Base-by-base conservation (phyloP, 2,797 vertebrate genomes). In the Anguilla marmorata region DNA sequence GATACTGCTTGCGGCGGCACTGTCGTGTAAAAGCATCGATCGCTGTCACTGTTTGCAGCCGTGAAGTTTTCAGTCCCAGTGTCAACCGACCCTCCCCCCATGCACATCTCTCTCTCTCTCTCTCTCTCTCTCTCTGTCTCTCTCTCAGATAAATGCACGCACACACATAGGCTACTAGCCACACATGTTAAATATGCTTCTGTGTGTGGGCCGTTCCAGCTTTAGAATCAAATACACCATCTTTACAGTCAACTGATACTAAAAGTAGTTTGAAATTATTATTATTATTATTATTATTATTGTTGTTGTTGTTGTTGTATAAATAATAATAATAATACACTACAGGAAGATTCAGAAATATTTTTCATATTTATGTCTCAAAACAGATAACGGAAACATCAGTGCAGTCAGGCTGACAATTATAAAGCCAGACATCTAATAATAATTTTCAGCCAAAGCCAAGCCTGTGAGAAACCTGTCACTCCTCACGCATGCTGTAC, bases 21-120 rank as follows among this genome's bases (percentile, higher is more conserved):
- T 63, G 86, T 52, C 79, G 45, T 72, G 48, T 54, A 14, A 50
- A 52, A 48, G n/a, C 87, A 88, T 88, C 83, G 83, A 63, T 66
- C 84, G 83, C 72, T 88, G 66, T 48, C 48, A 60, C 19, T 45
- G 83, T 72, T 56, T 54, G 37, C 30, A 88, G 50, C 45, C n/a
- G 66, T 58, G 21, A 85, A 88, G 66, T 54, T 76, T 54, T 54
- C 7, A 27, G 27, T 84, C 82, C 82, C 82, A 84, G 82, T 56
- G 45, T 84, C 50, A 80, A 80, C 24, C 33, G 76, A 80, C 45
- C 79, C 19, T n/a, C 45, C 21, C 33, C 6, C 79, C 30, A 2
- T 74, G 19, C 69, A 11, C 69, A 5, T 21, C 41, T 82, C 79
- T 50, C 45, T 79, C 74, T 79, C 60, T 83, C 24, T 84, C 50